Evolutionary conservation across 2,113 vertebrate genomes (phyloP).

Genomic region (Toxotes jaculatrix): DNA sequence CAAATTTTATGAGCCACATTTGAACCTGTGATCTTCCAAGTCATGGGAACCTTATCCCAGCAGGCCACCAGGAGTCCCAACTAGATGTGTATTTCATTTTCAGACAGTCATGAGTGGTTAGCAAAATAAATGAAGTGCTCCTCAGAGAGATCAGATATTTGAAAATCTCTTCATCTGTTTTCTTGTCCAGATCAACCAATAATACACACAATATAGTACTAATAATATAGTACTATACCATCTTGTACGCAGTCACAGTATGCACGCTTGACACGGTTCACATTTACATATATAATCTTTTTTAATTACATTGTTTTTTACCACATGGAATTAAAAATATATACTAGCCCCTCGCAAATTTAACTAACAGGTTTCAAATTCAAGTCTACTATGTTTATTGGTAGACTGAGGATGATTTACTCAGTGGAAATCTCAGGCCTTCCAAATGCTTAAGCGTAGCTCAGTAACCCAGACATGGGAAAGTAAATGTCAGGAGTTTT

Average conservation of each 20-base stretch:
- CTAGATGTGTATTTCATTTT: neutral
- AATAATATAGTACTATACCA: conserved; percentile 37
- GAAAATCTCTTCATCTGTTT: conserved; percentile 32
- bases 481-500: neutral
- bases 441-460: conserved; percentile 10
- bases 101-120: neutral
- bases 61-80: neutral
- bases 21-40: neutral
- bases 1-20: conserved; percentile 42
- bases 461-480: conserved; percentile 1
- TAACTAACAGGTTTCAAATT: conserved; percentile 26
- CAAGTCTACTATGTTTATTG: conserved; percentile 1
- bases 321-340: neutral
- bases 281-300: conserved; percentile 35
- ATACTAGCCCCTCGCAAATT: conserved; percentile 15
- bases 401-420: conserved; percentile 20
- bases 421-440: conserved; percentile 43
- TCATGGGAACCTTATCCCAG: conserved; percentile 6
- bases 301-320: conserved; percentile 18
- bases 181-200: conserved; percentile 49
- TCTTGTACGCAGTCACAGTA: conserved; percentile 47
- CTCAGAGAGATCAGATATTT: conserved; percentile 51
- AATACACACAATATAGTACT: conserved; percentile 50
- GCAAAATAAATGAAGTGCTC: conserved; percentile 50
- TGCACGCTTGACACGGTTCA: conserved; percentile 45